Evolutionary conservation across 2,888 invertebrate species (phyloP), one percentile per base, ranked within the genome.

Genomic region (Ypsolopha scabrella): DNA sequence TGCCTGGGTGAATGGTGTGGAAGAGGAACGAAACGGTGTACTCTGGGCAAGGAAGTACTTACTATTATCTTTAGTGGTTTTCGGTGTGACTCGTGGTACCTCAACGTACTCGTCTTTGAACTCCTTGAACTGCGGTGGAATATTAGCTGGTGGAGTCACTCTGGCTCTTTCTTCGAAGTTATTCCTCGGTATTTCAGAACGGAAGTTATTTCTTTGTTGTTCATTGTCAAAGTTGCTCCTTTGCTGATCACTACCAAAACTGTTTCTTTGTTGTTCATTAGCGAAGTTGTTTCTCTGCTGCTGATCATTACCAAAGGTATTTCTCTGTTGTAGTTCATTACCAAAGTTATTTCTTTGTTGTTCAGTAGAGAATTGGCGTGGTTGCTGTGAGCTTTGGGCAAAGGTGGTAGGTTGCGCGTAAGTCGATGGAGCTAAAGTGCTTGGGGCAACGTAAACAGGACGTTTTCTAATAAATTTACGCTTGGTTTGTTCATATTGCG

Each of bases 51-150:
- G 7, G 39, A 69, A 76, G 57, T 66, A 76, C 56, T 70, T 68
- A 52, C 64, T 75, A 44, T 69, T 48, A 6, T 38, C 8, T 24
- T 48, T 39, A 43, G 14, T 13, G 1, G 38, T 72, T 60, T 83
- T 85, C 6, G 85, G 80, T 7, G 78, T 78, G 7, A 82, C 81
- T 56, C 81, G 71, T 48, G 74, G 75, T 7, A 86, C 85, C 73
- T 86, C 86, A 3, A 86, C 85, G 55, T 86, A 86, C 62, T 86
- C 86, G 14, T 85, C 75, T 63, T 76, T 75, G 59, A 70, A 75
- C 59, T 80, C 75, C 63, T 76, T 75, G 58, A 70, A 75, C 60
- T 80, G 75, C 57, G 77, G 80, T 60, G 83, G 82, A 33, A 83
- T 67, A 55, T 70, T 73, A 2, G 75, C 70, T 46, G 73, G 59